phyloP scores from a whole-genome alignment of 2,888 invertebrate species.

The Synanthedon tipuliformis region DNA sequence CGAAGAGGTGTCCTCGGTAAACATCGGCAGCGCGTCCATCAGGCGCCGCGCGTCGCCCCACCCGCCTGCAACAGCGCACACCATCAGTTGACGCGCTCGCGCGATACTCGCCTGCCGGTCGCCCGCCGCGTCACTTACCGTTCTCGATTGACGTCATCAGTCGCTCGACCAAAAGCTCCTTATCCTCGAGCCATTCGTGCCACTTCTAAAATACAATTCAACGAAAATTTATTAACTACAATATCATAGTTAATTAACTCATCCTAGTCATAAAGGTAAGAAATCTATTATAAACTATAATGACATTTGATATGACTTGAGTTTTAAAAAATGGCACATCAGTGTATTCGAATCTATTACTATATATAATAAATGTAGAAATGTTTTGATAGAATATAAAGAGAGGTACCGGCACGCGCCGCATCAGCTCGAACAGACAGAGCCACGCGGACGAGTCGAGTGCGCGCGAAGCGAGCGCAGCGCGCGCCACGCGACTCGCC shows the following conservation, averaged over 20 bases:
- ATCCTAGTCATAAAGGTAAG: too few relatives aligned
- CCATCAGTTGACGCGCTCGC: neutral
- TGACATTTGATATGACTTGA: too few relatives aligned
- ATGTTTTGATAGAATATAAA: too few relatives aligned
- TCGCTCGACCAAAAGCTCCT: constrained; percentile 72
- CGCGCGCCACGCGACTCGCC: constrained; percentile 61
- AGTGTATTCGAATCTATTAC: too few relatives aligned
- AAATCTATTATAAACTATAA: too few relatives aligned
- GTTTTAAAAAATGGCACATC: too few relatives aligned
- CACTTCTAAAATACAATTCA: constrained; percentile 70
- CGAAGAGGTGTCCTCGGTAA: too few relatives aligned
- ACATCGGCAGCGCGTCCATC: constrained; percentile 72
- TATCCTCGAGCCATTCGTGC: constrained; percentile 76
- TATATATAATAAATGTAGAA: too few relatives aligned
- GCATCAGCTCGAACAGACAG: too few relatives aligned
- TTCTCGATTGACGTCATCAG: constrained; percentile 39
- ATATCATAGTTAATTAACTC: too few relatives aligned
- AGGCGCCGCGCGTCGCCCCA: constrained; percentile 81
- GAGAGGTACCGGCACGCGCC: too few relatives aligned
- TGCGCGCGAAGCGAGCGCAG: constrained; percentile 19
- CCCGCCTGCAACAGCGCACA: constrained; percentile 64
- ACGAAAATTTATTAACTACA: neutral
- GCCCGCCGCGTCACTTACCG: constrained; percentile 21
- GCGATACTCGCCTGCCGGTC: neutral
- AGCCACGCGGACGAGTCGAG: neutral